Base-by-base conservation (phyloP, 1,140 invertebrate species). In the Cyclargus thomasi region DNA sequence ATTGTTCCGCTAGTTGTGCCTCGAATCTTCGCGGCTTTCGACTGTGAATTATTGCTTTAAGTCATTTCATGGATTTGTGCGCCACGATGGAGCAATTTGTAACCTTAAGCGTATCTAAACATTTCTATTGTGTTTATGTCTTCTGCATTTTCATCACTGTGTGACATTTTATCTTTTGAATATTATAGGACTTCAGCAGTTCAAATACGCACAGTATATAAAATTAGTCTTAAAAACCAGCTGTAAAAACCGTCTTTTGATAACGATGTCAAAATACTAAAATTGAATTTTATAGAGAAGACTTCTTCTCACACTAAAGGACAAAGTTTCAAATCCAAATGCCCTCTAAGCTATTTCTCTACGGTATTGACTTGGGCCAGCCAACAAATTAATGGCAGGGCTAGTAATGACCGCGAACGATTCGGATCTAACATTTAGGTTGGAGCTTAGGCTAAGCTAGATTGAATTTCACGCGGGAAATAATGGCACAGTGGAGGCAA, bases 1-100 rank as follows among this genome's bases (percentile, higher is more conserved):
- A 77, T 75, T 75, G 77, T 77, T 73, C 73, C 74, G 75, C 67
- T 55, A 72, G 59, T 70, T 69, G 70, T 74, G 68, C 69, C 20
- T 22, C 62, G 62, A 69, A 69, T 70, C 62, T 63, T 36, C 62
- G 62, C 59, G 70, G 70, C 75, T 79, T 75, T 79, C 75, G 74
- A 74, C 68, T 68, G 69, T 72, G 68, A 71, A 71, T 74, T 74
- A 73, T 72, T 69, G 71, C 73, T 47, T 53, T 64, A 47, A 64
- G 39, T 64, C 63, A 47, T 63, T 63, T 63, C 62, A 63, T 63
- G 62, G 62, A 17, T 63, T 63, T 63, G 20, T 63, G 62, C 62
- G 1, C 62, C 62, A 63, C 22, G 62, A 63, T 63, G 62, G 62
- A 22, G 62, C 62, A 29, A 63, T 63, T 63, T 63, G 22, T 16